phyloP scores from a whole-genome alignment of 2,797 vertebrate genomes.

The Enteromius viviparus region DNA sequence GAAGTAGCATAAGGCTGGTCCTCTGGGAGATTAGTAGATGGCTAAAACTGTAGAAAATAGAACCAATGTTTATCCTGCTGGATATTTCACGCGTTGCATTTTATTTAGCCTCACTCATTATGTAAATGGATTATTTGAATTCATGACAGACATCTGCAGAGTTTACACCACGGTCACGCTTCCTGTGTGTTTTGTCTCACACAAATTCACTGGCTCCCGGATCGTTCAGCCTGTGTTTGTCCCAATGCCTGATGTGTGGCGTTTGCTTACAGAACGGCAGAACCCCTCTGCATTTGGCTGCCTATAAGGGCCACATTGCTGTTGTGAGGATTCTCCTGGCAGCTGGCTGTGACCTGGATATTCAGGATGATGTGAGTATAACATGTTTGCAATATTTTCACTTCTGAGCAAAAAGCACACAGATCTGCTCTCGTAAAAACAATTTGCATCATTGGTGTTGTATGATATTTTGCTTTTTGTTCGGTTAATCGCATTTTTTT shows the following conservation, averaged over 20 bases:
- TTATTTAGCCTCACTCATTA: slow-evolving; percentile 62
- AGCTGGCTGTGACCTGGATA: slow-evolving; percentile 92
- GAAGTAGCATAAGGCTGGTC: not conserved
- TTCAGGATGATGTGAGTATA: slow-evolving; percentile 95
- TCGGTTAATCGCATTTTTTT: not conserved
- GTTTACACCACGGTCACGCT: not conserved
- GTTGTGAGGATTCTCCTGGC: slow-evolving; percentile 92
- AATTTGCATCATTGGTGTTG: too few relatives aligned
- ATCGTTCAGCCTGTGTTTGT: slow-evolving; percentile 7
- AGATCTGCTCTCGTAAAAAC: not conserved
- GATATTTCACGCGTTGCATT: not conserved
- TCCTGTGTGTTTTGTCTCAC: not conserved
- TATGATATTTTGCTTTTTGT: not conserved
- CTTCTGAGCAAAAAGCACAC: not conserved
- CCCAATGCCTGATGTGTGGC: slow-evolving; percentile 2
- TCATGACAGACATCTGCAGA: not conserved
- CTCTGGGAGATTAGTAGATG: slow-evolving; percentile 17
- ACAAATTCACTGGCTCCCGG: not conserved
- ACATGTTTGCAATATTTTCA: not conserved
- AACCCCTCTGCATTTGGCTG: slow-evolving; percentile 91
- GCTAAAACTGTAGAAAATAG: not conserved
- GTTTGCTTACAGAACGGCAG: slow-evolving; percentile 86
- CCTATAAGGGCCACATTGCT: slow-evolving; percentile 90
- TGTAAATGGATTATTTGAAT: slow-evolving; percentile 22
- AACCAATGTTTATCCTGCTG: not conserved